Percentiles rank a stretch among this genome's conserved stretches.
These are phyloP conservation scores for Hydrotaea cyrtoneurina DNA, from an alignment of 2,888 invertebrate genomes.

Conservation along the genomic window DNA sequence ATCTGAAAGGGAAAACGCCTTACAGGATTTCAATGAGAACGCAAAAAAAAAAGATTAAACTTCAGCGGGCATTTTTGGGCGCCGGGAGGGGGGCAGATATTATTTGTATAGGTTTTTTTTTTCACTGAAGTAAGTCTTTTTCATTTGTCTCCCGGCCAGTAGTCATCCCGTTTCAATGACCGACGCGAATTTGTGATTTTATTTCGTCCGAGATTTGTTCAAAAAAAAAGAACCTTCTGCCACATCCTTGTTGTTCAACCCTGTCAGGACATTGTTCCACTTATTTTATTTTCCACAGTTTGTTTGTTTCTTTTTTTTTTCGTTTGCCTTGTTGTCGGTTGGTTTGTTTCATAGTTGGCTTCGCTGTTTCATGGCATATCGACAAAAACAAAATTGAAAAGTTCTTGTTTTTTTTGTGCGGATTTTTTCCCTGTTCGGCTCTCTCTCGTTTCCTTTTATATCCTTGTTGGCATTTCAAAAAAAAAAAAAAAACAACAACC, in stretches of 20 bases:
- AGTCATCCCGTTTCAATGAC: neutral
- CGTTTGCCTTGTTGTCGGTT: no score
- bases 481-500: neutral
- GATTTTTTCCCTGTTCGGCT: neutral
- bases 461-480: conserved; percentile 46
- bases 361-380: conserved; percentile 17
- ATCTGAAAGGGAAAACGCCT: neutral
- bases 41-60: neutral
- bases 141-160: neutral
- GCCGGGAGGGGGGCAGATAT: no score
- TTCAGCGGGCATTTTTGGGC: no score
- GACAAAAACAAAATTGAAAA: conserved; percentile 26
- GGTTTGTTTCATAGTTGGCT: neutral
- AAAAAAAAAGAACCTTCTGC: neutral
- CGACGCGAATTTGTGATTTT: neutral
- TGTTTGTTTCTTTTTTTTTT: neutral
- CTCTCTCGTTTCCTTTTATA: conserved; percentile 33
- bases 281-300: conserved; percentile 18
- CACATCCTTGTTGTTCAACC: conserved; percentile 53
- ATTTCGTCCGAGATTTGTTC: no score
- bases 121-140: neutral
- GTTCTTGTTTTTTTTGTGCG: conserved; percentile 24
- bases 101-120: neutral
- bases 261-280: conserved; percentile 64
- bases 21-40: neutral